phyloP scores from a whole-genome alignment of 2,113 vertebrate genomes.

The Falcunculus frontatus region DNA sequence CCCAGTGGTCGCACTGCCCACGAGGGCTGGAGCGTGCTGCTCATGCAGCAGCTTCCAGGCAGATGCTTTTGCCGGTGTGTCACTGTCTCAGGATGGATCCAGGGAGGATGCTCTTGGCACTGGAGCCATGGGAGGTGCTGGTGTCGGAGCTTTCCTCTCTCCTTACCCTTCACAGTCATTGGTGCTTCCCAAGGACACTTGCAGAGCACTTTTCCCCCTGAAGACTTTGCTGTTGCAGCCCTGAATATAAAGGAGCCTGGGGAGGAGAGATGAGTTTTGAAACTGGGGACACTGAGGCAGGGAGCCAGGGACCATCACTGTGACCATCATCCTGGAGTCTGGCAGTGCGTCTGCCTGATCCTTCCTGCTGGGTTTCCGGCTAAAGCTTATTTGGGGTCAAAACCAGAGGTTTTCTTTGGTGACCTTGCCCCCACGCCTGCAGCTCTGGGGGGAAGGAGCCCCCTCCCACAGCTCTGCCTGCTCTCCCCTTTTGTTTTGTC shows the following conservation, averaged over 20 bases:
- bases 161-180: neutral
- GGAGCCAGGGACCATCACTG: fast-evolving
- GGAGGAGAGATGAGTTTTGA: neutral
- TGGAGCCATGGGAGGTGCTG: neutral
- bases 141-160: neutral
- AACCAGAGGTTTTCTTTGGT: neutral
- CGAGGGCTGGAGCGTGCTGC: fast-evolving
- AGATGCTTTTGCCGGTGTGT: neutral
- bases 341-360: neutral
- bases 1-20: fast-evolving
- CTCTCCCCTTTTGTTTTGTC: neutral
- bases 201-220: neutral
- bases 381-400: neutral
- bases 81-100: neutral
- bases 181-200: neutral
- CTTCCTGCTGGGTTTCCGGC: neutral
- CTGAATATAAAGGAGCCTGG: neutral
- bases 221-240: neutral
- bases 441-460: neutral
- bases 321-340: neutral
- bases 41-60: neutral
- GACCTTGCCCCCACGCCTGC: neutral
- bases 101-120: neutral
- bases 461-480: neutral
- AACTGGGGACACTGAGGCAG: neutral